Evolutionary conservation across 2,888 invertebrate genomes (phyloP), one percentile per base, ranked within the genome.

Genomic region (Creontiades dilutus): DNA sequence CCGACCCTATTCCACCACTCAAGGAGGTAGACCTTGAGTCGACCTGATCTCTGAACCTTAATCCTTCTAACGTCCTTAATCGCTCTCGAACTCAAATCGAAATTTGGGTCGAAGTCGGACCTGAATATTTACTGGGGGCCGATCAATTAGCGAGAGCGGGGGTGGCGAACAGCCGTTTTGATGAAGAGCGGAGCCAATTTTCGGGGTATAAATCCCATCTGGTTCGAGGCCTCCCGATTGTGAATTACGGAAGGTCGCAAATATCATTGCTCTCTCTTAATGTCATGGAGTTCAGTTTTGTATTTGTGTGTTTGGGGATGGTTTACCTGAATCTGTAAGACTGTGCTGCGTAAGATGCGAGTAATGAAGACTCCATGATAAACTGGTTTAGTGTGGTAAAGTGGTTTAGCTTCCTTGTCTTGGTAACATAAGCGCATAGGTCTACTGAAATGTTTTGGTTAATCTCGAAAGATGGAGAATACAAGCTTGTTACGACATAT

Each of bases 11-110:
- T 37, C 57, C 52, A 85, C 16, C 52, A 52, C 28, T 57, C 23
- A 85, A 61, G 37, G 57, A 85, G 85, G 37, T 46, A 37, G 57
- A 85, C 85, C 57, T 37, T 57, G 57, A 28, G 85, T 27, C 85
- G 46, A 9, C 48, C n/a, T 55, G 85, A 85, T 85, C 85, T 57
- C 27, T 85, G 85, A 61, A 37, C 85, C 85, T 55, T 27, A 47
- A 80, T 37, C 78, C 78, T 80, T 80, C 37, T 37, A 16, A 80
- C 37, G 47, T 19, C 14, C 19, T 13, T 80, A 80, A 80, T 80
- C 78, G 47, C 78, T 47, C 46, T 80, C 23, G 23, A 68, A 68
- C 68, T 27, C 23, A 12, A 37, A n/a, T 12, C 14, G 46, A 80
- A 80, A 80, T 80, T 80, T 37, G 78, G 78, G 78, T 47, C 47